Conservation (phyloP, 2,113 vertebrate species). For the Kobus ellipsiprymnus region DNA sequence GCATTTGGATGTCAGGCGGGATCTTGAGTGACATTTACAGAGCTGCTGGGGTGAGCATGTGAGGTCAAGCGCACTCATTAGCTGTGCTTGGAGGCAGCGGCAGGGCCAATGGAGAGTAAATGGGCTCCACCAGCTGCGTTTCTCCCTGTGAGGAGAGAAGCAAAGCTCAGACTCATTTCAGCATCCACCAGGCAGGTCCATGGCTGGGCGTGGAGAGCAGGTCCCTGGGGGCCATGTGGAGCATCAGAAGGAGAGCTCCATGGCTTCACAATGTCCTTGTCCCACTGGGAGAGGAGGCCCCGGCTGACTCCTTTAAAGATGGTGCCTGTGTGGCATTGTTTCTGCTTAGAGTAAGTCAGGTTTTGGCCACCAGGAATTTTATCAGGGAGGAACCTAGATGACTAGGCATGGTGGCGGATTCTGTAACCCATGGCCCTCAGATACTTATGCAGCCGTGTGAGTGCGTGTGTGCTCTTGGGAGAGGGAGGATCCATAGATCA, state of each 20-base stretch:
- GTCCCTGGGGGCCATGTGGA: accelerated
- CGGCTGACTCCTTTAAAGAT: background rate
- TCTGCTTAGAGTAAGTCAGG: background rate
- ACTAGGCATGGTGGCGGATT: background rate
- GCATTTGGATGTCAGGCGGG: background rate
- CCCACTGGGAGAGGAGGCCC: background rate
- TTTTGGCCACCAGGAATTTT: background rate
- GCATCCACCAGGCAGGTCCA: background rate
- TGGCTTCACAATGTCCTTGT: background rate
- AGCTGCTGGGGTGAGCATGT: background rate
- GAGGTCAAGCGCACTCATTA: constrained; percentile 42
- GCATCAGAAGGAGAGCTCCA: background rate
- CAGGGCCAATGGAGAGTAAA: background rate
- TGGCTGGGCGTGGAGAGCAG: background rate
- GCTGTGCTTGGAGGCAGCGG: background rate
- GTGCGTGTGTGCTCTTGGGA: background rate
- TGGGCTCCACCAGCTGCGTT: accelerated
- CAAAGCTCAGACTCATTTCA: background rate
- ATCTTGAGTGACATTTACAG: constrained; percentile 48
- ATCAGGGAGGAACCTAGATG: background rate
- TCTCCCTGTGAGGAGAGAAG: background rate
- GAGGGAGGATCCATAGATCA: background rate
- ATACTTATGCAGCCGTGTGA: background rate
- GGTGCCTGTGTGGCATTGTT: background rate
- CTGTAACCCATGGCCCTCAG: background rate